Evolutionary conservation across 2,888 invertebrate genomes (phyloP), one percentile per base, ranked within the genome.

Genomic region (Oscheius onirici): DNA sequence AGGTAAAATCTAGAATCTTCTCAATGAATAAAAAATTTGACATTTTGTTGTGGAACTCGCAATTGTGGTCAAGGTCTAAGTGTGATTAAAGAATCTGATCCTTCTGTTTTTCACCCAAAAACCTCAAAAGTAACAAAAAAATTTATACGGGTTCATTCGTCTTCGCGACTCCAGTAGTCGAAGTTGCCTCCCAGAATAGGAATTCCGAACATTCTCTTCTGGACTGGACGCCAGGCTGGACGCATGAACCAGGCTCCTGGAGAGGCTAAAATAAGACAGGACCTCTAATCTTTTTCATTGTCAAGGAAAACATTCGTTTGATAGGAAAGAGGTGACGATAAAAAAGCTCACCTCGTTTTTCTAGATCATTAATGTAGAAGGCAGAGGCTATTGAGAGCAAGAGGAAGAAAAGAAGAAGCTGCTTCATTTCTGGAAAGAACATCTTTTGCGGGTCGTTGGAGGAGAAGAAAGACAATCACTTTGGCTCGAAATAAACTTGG

Each of bases 181-280:
- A 17, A 49, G 49, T 49, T 49, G 15, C 17, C 49, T 15, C 22
- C 20, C 8, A 49, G 22, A 3, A 49, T 22, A 34, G 43, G 44
- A 5, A 41, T 60, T 40, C 22, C 22, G 24, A 40, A 60, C 60
- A 60, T 41, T 20, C 60, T 60, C 60, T 60, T 60, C 43, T 60
- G 60, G 44, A 44, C 26, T 11, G 60, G 60, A 8, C 60, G 20
- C 60, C 60, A 60, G 2, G 60, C 60, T 0, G 60, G 60, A 8
- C 60, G 60, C 17, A 60, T 40, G 22, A 60, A 60, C 43, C 43
- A 60, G 15, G 43, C 22, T 17, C 60, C 60, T n/a, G 49, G 49
- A 17, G 43, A 44, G 43, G 60, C 60, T 60, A 22, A 43, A 43
- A 26, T 51, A 10, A 51, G 10, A 17, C 20, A 3, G 17, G 46